Evolutionary conservation across 2,797 vertebrate species (phyloP), one percentile per base, ranked within the genome.

Genomic region (Pantherophis vulpinus): DNA sequence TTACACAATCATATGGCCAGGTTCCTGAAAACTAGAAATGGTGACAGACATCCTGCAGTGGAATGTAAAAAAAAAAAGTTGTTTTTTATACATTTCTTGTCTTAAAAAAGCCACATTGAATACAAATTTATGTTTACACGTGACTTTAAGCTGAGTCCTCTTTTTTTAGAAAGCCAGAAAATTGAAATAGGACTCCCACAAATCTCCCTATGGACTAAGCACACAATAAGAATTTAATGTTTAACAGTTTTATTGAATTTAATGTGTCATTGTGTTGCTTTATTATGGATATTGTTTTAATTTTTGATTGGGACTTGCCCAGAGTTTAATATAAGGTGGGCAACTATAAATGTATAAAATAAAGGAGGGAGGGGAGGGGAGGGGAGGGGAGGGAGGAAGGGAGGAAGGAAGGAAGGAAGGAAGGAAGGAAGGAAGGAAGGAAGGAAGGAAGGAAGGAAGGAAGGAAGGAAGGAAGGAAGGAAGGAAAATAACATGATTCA

Each of bases 321-420:
- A 32, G 66, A 70, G 2, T 70, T 70, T 70, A 13, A 32, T 70
- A 16, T 70, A 70, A 70, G n/a, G 14, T 70, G n/a, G n/a, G n/a
- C n/a, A 70, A 16, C n/a, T 70, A 70, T 70, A 32, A 70, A 70
- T 7, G n/a, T 66, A n/a, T 66, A n/a, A 66, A 66, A 13, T 10
- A 61, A 66, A 14, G 27, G 11, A 27, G 32, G 29, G 6, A 42
- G 42, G 42, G 42, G 42, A 42, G 42, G 27, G 11, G 11, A 42
- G 3, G 11, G 13, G 13, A 66, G 12, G 27, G 29, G 1, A 51
- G 6, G 47, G 4, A 47, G 7, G 47, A 1, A 29, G 11, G 61
- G 2, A 63, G 11, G 10, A 0, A 29, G 11, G 61, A 2, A n/a
- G 27, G 61, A 0, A 12, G 27, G 61, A 0, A 63, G 61, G 61